Base-by-base conservation (phyloP, 2,113 vertebrate species). In the Colossoma macropomum region DNA sequence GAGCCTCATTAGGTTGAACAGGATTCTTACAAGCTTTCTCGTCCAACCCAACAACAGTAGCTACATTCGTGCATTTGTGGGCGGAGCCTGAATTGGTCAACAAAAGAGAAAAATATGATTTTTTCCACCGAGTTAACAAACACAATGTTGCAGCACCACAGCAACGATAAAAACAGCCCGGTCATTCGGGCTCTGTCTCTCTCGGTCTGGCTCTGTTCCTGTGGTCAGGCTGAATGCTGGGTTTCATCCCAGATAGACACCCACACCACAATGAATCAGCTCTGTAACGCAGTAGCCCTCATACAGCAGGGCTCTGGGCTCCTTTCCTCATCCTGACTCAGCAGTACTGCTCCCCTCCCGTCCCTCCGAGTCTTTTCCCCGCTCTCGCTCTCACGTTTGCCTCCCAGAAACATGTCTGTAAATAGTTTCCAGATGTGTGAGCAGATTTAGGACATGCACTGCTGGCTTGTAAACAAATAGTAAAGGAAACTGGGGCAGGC, bases 401-500 rank as follows among this genome's bases (percentile, higher is more conserved):
- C 19, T 16, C 77, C 13, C 45, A 52, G 69, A 59, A n/a, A 79
- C 69, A 80, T 10, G 38, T 34, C 48, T 23, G 68, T 30, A 69
- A 81, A 88, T 81, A 72, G 54, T n/a, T 87, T 87, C 83, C 85
- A 89, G 83, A 89, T 89, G 87, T 86, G 76, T 23, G 45, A 79
- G 38, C 73, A 54, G 77, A 71, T 77, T 85, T 70, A 75, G 77
- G 80, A 83, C 85, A 83, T 75, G 60, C 84, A 85, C 81, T 76
- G 25, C 74, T 77, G 8, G 73, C 85, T 86, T 82, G 62, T 83
- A 83, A 77, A 82, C 52, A 69, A 83, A 86, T 34, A 60, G 68
- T 30, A 32, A 80, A 65, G 65, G 71, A 21, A 79, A 80, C 79
- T 65, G 60, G 75, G 34, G 74, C 78, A 78, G 78, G 30, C 9